These are phyloP conservation scores for Zaprionus gabonicus DNA, from an alignment of 1,140 invertebrate genomes.

Conservation along the genomic window DNA sequence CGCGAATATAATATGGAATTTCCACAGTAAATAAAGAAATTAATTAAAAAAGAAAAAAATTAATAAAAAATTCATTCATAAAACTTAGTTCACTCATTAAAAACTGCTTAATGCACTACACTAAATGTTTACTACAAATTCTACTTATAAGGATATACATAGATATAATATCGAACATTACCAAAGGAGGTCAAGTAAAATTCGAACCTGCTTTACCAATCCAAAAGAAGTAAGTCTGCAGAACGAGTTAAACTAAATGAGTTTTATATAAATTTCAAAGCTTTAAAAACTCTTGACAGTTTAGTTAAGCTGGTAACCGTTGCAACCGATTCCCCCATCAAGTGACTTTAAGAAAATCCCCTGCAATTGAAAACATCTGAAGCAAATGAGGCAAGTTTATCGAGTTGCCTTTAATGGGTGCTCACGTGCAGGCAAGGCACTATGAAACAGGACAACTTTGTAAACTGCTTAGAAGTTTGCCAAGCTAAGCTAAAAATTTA, in stretches of 20 bases:
- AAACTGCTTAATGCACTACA: too few species aligned
- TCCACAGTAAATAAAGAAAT: slow-evolving; percentile 1
- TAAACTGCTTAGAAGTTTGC: slow-evolving; percentile 34
- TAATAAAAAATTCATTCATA: too few species aligned
- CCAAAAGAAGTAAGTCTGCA: too few species aligned
- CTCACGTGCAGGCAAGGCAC: slow-evolving; percentile 3
- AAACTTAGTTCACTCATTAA: too few species aligned
- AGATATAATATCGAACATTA: too few species aligned
- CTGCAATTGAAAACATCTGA: slow-evolving; percentile 3
- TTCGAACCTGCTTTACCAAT: too few species aligned
- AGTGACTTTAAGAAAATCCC: background rate
- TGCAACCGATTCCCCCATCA: background rate
- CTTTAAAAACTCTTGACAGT: background rate
- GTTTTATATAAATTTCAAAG: background rate
- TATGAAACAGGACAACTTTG: slow-evolving; percentile 31
- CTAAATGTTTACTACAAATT: too few species aligned
- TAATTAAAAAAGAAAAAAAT: too few species aligned
- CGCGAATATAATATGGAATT: slow-evolving; percentile 65
- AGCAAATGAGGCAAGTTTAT: slow-evolving; percentile 23
- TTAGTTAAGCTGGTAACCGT: background rate
- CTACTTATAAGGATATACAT: too few species aligned
- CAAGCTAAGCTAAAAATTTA: slow-evolving; percentile 7
- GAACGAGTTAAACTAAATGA: background rate
- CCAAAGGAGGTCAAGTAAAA: too few species aligned
- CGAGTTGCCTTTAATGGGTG: slow-evolving; percentile 18